These are phyloP conservation scores for Eupeodes luniger DNA, from an alignment of 2,888 invertebrate genomes.

Conservation along the genomic window DNA sequence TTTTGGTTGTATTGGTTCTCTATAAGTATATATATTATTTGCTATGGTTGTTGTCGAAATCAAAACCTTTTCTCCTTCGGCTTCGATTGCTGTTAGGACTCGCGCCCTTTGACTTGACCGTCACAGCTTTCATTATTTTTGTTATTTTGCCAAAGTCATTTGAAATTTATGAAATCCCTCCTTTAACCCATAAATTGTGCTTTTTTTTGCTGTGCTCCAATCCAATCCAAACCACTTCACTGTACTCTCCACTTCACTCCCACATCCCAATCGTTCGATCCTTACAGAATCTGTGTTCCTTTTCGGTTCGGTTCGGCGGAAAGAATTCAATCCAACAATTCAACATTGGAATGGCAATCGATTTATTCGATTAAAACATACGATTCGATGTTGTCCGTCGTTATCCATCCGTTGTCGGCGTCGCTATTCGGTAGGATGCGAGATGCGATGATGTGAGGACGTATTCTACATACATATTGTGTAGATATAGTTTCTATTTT, in stretches of 20 bases:
- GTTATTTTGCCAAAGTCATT: slow-evolving; percentile 54
- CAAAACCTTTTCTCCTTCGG: slow-evolving; percentile 24
- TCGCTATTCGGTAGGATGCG: not conserved
- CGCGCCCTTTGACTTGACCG: slow-evolving; percentile 54
- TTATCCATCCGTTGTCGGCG: slow-evolving; percentile 21
- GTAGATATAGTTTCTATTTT: slow-evolving; percentile 11
- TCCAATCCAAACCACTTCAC: not conserved
- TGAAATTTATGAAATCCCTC: slow-evolving; percentile 74
- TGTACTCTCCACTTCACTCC: not conserved
- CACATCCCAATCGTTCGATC: slow-evolving; percentile 39
- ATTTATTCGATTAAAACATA: slow-evolving; percentile 75
- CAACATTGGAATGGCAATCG: slow-evolving; percentile 74
- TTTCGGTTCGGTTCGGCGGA: slow-evolving; percentile 38
- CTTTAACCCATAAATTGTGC: slow-evolving; percentile 65
- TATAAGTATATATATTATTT: not conserved
- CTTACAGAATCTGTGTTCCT: slow-evolving; percentile 56
- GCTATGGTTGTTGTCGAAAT: slow-evolving; percentile 13
- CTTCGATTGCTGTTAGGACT: slow-evolving; percentile 19
- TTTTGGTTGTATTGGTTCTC: slow-evolving; percentile 1
- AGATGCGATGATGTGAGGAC: slow-evolving; percentile 9
- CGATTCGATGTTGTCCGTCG: slow-evolving; percentile 37
- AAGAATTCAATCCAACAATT: slow-evolving; percentile 74
- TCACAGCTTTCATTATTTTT: slow-evolving; percentile 10
- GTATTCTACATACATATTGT: not conserved
- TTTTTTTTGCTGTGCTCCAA: slow-evolving; percentile 24